Evolutionary conservation across 2,113 vertebrate species (phyloP).

Genomic region (Nycticorax nycticorax): DNA sequence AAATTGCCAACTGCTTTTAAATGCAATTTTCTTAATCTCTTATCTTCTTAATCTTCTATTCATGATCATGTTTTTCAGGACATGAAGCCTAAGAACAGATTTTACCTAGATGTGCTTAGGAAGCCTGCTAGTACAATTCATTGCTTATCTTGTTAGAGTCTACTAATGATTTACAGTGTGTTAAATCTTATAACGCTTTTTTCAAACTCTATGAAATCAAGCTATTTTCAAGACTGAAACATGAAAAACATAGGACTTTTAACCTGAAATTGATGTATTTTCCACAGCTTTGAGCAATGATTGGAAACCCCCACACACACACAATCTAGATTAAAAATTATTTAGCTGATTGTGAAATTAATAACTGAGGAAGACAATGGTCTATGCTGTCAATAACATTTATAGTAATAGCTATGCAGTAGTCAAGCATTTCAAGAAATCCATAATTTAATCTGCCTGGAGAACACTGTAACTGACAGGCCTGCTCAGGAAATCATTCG

Average conservation of each 20-base stretch:
- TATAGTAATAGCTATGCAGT: background rate
- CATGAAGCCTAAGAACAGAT: background rate
- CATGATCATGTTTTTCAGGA: background rate
- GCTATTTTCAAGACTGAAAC: background rate
- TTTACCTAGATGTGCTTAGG: background rate
- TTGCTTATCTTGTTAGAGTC: background rate
- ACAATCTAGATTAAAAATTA: background rate
- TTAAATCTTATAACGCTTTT: background rate
- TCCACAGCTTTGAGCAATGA: background rate
- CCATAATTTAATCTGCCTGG: background rate
- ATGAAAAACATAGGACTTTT: background rate
- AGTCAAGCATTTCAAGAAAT: background rate
- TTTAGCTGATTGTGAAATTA: background rate
- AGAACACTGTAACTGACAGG: background rate
- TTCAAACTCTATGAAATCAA: background rate
- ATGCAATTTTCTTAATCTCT: background rate
- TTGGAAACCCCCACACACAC: accelerated
- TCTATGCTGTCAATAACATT: background rate
- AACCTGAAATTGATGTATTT: background rate
- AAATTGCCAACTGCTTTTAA: background rate
- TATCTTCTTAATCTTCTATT: no score
- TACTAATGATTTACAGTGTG: background rate
- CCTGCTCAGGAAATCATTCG: background rate
- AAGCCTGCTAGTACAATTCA: background rate
- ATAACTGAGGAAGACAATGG: background rate